Evolutionary conservation across 1,140 invertebrate genomes (phyloP).

Genomic region (Orius laevigatus): DNA sequence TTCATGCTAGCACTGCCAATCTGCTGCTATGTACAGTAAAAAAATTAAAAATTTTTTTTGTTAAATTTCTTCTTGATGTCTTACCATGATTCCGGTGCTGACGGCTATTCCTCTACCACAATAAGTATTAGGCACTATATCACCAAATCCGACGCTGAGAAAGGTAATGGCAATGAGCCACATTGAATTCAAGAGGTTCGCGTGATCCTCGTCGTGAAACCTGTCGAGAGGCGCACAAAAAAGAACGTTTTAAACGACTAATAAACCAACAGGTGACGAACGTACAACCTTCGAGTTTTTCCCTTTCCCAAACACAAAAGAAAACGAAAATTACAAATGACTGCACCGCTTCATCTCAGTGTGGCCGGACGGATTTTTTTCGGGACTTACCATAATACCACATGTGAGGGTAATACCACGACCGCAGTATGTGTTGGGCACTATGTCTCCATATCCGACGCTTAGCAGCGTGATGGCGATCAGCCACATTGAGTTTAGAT

Average conservation of each 20-base stretch:
- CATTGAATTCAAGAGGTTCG: slow-evolving; percentile 95
- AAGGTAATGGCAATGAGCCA: slow-evolving; percentile 98
- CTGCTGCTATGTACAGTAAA: too few species aligned
- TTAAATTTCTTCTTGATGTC: slow-evolving; percentile 20
- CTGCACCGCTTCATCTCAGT: slow-evolving; percentile 3
- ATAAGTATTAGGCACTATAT: slow-evolving; percentile 99
- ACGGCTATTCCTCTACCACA: slow-evolving; percentile 96
- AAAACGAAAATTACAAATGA: slow-evolving; percentile 18
- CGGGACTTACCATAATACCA: slow-evolving; percentile 77
- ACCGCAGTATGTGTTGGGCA: slow-evolving; percentile 88
- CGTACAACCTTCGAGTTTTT: neutral
- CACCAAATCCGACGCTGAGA: slow-evolving; percentile 96
- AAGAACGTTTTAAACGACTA: too few species aligned
- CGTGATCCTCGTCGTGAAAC: slow-evolving; percentile 92
- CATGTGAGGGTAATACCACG: slow-evolving; percentile 76
- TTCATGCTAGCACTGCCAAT: too few species aligned
- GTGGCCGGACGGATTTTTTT: too few species aligned
- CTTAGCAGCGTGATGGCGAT: slow-evolving; percentile 76
- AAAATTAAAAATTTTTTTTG: too few species aligned
- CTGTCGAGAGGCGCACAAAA: slow-evolving; percentile 32
- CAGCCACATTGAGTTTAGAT: slow-evolving; percentile 86
- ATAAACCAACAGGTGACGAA: too few species aligned
- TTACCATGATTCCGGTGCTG: slow-evolving; percentile 97
- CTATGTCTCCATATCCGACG: slow-evolving; percentile 72
- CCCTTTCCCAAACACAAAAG: too few species aligned